phyloP scores from a whole-genome alignment of 2,888 invertebrate genomes.

The Anagyrus pseudococci region DNA sequence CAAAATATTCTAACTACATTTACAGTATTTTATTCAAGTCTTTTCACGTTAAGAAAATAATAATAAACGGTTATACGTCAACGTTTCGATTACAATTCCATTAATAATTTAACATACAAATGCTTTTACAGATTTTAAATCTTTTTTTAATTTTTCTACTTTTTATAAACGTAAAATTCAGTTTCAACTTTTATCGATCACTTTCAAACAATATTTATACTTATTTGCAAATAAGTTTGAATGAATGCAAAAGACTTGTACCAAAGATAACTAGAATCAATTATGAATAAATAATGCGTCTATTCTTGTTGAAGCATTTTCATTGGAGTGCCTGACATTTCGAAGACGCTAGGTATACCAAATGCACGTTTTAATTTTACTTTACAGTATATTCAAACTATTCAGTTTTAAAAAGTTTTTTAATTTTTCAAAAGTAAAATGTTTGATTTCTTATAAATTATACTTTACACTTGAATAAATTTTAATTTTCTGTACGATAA shows the following conservation, averaged over 20 bases:
- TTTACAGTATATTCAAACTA: no score
- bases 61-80: conserved; percentile 16
- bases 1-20: background rate
- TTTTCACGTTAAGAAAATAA: conserved; percentile 1
- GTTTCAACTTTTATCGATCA: no score
- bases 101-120: no score
- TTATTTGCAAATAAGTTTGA: conserved; percentile 22
- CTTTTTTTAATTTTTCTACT: no score
- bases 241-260: conserved; percentile 46
- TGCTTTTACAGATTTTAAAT: no score
- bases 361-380: conserved; percentile 37
- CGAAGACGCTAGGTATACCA: conserved; percentile 46
- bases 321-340: conserved; percentile 57
- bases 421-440: no score
- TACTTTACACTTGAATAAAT: no score
- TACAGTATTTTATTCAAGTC: background rate
- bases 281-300: conserved; percentile 45
- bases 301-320: conserved; percentile 53
- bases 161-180: no score
- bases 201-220: background rate
- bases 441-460: no score
- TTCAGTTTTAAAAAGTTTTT: no score
- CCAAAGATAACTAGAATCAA: conserved; percentile 50
- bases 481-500: no score
- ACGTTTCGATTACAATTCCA: conserved; percentile 28